Conservation (phyloP, 2,113 vertebrate genomes). For the Daubentonia madagascariensis region DNA sequence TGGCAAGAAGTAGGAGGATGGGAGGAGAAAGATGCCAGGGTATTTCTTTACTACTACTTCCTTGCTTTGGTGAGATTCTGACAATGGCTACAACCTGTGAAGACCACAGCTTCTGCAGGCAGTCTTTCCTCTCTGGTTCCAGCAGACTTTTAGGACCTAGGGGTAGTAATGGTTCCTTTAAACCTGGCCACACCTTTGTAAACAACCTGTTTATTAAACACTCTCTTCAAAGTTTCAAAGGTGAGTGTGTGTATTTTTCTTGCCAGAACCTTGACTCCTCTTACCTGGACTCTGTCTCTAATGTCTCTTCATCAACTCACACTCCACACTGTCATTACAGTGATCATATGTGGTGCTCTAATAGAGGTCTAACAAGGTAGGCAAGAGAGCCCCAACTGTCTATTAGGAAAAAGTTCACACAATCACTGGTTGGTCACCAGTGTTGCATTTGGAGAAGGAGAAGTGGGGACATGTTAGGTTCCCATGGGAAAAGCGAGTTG, state of each 20-base stretch:
- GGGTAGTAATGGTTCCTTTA: background rate
- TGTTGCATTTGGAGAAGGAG: background rate
- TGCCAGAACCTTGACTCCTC: background rate
- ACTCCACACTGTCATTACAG: background rate
- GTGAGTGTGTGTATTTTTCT: background rate
- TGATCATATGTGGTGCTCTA: background rate
- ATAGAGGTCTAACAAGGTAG: background rate
- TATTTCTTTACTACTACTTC: background rate
- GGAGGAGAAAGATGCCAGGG: background rate
- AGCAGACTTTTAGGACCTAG: background rate
- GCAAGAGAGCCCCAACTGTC: background rate
- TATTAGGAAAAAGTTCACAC: background rate
- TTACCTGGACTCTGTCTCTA: background rate
- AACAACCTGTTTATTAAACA: background rate
- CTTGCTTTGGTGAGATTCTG: background rate
- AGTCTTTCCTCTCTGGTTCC: background rate
- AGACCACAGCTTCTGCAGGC: background rate
- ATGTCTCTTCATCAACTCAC: background rate
- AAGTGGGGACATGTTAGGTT: background rate
- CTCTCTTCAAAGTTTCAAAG: background rate
- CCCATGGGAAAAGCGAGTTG: background rate
- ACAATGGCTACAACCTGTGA: background rate
- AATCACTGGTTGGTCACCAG: background rate
- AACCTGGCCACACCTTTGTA: background rate
- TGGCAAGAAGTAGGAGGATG: background rate